Base-by-base conservation (phyloP, 2,113 vertebrate genomes). In the Carlito syrichta region DNA sequence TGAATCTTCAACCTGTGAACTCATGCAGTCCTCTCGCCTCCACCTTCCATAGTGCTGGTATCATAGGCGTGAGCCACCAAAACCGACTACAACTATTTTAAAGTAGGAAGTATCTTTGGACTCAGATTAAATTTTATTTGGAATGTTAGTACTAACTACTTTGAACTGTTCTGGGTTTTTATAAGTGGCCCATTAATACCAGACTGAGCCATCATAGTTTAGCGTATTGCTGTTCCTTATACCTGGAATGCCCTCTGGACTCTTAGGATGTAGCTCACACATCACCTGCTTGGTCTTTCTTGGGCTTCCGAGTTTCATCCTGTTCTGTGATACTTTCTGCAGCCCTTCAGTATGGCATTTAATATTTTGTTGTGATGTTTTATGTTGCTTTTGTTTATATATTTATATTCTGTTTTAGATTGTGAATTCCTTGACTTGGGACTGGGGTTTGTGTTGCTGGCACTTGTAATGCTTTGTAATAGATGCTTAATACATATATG, bases 91-190 rank as follows among this genome's bases (percentile, higher is more conserved):
- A n/a, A n/a, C n/a, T n/a, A n/a, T 89, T 96, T 91, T 68, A 91
- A 87, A 93, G 30, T 20, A 8, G 40, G 32, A 92, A 54, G n/a
- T 68, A 27, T n/a, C 20, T 84, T 66, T 19, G 12, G 50, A 50
- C 12, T 91, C 43, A 93, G 66, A 52, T 50, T 86, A 96, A 86
- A 60, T 63, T 91, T 95, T 95, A 92, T 63, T 96, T 52, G 27
- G 23, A 35, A 63, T 85, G 32, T 95, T 96, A 91, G 52, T 86
- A 89, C 32, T 86, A 66, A 92, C 66, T 79, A 40, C 12, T 96
- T 92, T 89, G 60, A 73, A 66, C 88, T 88, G 40, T 91, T 95
- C 52, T 86, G 40, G 89, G 69, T 93, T 22, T 94, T 92, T 92
- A 74, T 74, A 69, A 86, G 73, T 91, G 60, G n/a, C 62, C 32